These are phyloP conservation scores for Hetaerina titia DNA, from an alignment of 2,888 invertebrate genomes.

Conservation along the genomic window DNA sequence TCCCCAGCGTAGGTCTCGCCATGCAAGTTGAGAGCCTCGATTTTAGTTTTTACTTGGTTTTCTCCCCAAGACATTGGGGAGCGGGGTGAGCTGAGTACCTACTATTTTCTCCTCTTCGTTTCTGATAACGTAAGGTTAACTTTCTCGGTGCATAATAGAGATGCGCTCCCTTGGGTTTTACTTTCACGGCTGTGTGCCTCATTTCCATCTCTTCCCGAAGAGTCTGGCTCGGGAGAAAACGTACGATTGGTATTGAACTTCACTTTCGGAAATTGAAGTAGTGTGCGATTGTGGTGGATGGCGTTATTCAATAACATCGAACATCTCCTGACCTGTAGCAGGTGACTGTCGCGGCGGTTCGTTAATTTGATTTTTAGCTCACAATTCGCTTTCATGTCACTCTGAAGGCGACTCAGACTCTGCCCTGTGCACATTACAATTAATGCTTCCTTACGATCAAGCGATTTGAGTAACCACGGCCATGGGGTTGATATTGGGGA, in stretches of 20 bases:
- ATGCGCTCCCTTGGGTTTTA: not conserved
- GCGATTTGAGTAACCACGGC: not conserved
- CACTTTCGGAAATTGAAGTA: not conserved
- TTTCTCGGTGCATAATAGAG: conserved; percentile 1
- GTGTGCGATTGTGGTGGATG: no score
- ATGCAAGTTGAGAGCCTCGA: not conserved
- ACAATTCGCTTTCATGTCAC: not conserved
- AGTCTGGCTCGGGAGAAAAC: not conserved
- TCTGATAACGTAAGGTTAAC: conserved; percentile 3
- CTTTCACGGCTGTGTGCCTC: not conserved
- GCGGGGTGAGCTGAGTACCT: not conserved
- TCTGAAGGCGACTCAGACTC: not conserved
- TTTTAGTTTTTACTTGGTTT: not conserved
- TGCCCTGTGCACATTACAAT: not conserved
- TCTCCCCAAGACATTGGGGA: not conserved
- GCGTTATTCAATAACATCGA: no score
- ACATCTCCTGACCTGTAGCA: no score
- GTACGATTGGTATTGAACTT: not conserved
- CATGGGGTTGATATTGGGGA: not conserved
- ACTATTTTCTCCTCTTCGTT: not conserved
- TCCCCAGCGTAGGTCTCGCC: not conserved
- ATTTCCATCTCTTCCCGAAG: not conserved
- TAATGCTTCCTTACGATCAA: not conserved
- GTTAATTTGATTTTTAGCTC: no score
- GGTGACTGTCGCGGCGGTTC: no score